phyloP scores from a whole-genome alignment of 2,888 invertebrate genomes.

The Pilophorus perplexus region DNA sequence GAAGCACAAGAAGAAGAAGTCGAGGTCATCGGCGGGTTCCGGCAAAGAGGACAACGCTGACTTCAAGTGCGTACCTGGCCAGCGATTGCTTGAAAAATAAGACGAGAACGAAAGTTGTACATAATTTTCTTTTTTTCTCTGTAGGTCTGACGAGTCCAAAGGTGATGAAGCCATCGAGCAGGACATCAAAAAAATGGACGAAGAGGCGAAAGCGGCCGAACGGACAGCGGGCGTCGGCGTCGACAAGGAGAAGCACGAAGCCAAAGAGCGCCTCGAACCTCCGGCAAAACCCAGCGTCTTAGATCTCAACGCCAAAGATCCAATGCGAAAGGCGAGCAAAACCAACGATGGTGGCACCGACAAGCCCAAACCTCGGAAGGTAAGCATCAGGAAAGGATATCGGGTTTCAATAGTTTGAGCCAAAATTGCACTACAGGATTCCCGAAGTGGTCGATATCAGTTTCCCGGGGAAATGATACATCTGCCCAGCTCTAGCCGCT shows the following conservation, averaged over 20 bases:
- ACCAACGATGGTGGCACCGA: background rate
- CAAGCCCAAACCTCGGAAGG: slow-evolving; percentile 21
- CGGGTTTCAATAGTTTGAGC: too few species aligned
- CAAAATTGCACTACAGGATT: too few species aligned
- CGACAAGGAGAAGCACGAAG: slow-evolving; percentile 19
- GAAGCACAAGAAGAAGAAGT: slow-evolving; percentile 59
- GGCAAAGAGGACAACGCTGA: slow-evolving; percentile 36
- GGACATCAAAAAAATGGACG: slow-evolving; percentile 10
- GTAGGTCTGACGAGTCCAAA: slow-evolving; percentile 41
- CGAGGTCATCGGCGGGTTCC: slow-evolving; percentile 26
- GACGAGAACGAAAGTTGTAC: too few species aligned
- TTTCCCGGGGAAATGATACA: too few species aligned
- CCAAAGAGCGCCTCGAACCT: slow-evolving; percentile 8
- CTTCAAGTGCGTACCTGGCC: slow-evolving; percentile 39
- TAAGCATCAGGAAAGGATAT: too few species aligned
- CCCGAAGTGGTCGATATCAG: too few species aligned
- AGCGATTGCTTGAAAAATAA: too few species aligned
- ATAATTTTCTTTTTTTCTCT: too few species aligned
- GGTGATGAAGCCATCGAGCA: slow-evolving; percentile 33
- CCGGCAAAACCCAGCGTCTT: slow-evolving; percentile 31
- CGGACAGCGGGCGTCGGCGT: too few species aligned
- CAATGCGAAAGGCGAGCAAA: background rate
- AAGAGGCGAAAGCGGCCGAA: slow-evolving; percentile 9
- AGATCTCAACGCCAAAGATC: slow-evolving; percentile 15
- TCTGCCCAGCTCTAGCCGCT: too few species aligned